Percentiles rank a stretch among this genome's conserved stretches.
Evolutionary conservation across 1,140 invertebrate species (phyloP).

Genomic region (Brevipalpus yothersi): DNA sequence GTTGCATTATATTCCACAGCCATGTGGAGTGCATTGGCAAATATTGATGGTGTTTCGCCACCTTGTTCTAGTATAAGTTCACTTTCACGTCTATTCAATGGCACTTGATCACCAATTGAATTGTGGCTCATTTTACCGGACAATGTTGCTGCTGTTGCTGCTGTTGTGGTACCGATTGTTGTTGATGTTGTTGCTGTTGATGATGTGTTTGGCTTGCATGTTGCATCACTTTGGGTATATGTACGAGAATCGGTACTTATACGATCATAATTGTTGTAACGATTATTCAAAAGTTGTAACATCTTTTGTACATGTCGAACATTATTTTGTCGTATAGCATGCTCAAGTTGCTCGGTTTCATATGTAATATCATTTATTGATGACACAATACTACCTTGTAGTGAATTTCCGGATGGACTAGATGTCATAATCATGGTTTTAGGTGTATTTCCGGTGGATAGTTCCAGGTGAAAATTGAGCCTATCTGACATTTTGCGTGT

Average conservation of each 20-base stretch:
- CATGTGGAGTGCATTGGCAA: constrained; percentile 29
- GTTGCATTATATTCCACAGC: constrained; percentile 29
- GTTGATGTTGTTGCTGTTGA: not conserved
- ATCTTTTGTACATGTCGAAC: constrained; percentile 24
- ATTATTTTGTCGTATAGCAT: constrained; percentile 28
- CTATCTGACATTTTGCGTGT: no score
- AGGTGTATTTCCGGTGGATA: no score
- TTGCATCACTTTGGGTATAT: not conserved
- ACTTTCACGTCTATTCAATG: not conserved
- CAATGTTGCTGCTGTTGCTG: not conserved
- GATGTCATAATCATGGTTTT: not conserved
- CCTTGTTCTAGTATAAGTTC: not conserved
- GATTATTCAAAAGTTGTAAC: constrained; percentile 28
- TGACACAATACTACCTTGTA: constrained; percentile 20
- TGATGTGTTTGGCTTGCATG: not conserved
- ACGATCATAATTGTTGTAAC: constrained; percentile 8
- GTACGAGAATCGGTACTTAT: not conserved
- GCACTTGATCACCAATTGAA: not conserved
- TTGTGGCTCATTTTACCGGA: not conserved
- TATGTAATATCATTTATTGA: constrained; percentile 27
- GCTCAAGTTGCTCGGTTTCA: constrained; percentile 28
- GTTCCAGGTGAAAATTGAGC: no score
- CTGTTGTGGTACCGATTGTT: not conserved
- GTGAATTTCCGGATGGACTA: not conserved
- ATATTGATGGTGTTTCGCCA: constrained; percentile 18